Conservation (phyloP, 2,797 vertebrate genomes). For the Macroramphosus scolopax region DNA sequence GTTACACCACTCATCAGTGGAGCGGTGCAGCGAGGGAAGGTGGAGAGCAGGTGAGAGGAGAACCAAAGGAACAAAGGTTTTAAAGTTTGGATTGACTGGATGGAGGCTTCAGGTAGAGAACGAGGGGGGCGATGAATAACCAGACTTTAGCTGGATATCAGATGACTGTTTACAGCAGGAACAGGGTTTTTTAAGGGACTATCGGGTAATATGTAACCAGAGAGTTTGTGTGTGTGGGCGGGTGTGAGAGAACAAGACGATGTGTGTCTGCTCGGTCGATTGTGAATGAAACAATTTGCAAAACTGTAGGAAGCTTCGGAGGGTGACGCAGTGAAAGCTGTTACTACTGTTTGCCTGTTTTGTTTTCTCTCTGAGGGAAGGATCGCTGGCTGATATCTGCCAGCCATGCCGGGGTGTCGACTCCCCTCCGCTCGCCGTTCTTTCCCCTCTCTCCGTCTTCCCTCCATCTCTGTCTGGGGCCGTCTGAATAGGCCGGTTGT, state of each 20-base stretch:
- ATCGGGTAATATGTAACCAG: constrained; percentile 38
- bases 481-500: constrained; percentile 53
- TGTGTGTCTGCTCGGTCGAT: constrained; percentile 13
- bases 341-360: constrained; percentile 20
- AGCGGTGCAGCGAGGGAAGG: not conserved
- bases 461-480: constrained; percentile 18
- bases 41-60: not conserved
- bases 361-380: constrained; percentile 14
- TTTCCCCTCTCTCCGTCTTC: constrained; percentile 13
- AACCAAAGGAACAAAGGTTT: too few species aligned
- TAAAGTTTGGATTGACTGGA: too few species aligned
- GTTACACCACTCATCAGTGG: constrained; percentile 5
- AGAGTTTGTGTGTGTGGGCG: constrained; percentile 18
- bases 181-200: constrained; percentile 53
- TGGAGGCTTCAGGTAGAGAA: too few species aligned
- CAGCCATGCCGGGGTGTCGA: constrained; percentile 38
- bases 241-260: constrained; percentile 5
- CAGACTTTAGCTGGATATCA: constrained; percentile 39
- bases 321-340: constrained; percentile 34
- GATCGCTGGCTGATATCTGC: constrained; percentile 27
- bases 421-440: constrained; percentile 20
- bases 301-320: constrained; percentile 14
- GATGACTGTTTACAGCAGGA: constrained; percentile 41
- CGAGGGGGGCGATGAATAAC: too few species aligned
- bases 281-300: too few species aligned